Base-by-base conservation (phyloP, 1,140 invertebrate genomes). In the Probaryconus sp. region DNA sequence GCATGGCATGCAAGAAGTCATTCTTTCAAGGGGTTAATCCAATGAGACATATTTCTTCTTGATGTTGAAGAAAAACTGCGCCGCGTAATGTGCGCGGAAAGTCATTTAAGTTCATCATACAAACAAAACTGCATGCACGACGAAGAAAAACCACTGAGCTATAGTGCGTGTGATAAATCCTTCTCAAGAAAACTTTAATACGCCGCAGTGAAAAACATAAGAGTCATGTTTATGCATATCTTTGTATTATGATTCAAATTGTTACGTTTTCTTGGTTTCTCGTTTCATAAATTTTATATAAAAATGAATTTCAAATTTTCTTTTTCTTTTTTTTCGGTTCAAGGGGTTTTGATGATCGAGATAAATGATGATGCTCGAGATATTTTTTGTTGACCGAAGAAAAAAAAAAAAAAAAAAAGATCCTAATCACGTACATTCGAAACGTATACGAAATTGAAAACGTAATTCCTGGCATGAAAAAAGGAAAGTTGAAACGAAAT, bases 11-110 rank as follows among this genome's bases (percentile, higher is more conserved):
- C 68, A 10, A 71, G 35, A 33, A 70, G 48, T 70, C 58, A 58
- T 71, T 64, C 50, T 58, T 58, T 37, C 56, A 43, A 71, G 58
- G 43, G 68, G 58, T 58, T 71, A 71, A 71, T 71, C 58, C 68
- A 64, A 71, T 71, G 58, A 63, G 58, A 71, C 58, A 30, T 56
- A 56, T 51, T 58, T 71, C 58, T 71, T 64, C 50, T 64, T 35
- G 40, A n/a, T 28, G 30, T 24, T 28, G 2, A 24, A 55, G 50
- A 56, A 64, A 64, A 50, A 56, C 18, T 24, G 24, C 50, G n/a
- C 21, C 21, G 9, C n/a, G 35, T 30, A 53, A 51, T 24, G 24
- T 58, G 17, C 28, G 16, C 28, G 31, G 40, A 60, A 60, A 69
- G 38, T 43, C 47, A 60, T 51, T 60, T 53, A 53, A 69, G 55